These are phyloP conservation scores for Aspiorhynchus laticeps DNA, from an alignment of 2,113 vertebrate genomes.

Conservation along the genomic window DNA sequence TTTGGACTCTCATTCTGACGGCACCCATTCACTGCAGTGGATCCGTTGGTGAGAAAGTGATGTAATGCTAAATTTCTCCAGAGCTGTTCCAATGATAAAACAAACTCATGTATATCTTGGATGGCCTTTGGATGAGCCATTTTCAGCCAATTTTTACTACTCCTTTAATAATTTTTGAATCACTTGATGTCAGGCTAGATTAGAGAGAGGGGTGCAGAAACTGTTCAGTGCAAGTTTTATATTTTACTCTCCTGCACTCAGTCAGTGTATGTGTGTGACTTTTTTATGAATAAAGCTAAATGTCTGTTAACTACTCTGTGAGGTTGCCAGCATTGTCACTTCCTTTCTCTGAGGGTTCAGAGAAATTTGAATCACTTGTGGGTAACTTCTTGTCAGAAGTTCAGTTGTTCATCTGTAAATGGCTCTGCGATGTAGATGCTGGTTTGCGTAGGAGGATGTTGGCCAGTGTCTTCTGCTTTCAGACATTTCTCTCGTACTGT, in stretches of 20 bases:
- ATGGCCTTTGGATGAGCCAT: neutral
- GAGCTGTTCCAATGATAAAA: neutral
- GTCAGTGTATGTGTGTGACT: neutral
- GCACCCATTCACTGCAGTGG: neutral
- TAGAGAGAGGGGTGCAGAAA: neutral
- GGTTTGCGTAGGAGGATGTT: slow-evolving; percentile 1
- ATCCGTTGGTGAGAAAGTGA: neutral
- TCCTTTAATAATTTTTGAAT: neutral
- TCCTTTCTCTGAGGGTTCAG: slow-evolving; percentile 5
- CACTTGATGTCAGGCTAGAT: neutral
- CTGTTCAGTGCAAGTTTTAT: neutral
- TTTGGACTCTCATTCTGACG: neutral
- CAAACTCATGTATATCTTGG: neutral
- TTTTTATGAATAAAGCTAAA: slow-evolving; percentile 5
- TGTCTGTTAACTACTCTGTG: neutral
- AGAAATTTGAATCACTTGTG: slow-evolving; percentile 31
- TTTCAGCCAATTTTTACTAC: neutral
- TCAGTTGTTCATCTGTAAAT: neutral
- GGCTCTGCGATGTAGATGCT: neutral
- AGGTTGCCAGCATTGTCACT: slow-evolving; percentile 3
- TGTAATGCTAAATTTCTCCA: neutral
- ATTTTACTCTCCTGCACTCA: neutral
- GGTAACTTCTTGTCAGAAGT: slow-evolving; percentile 3
- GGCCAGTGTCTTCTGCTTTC: neutral
- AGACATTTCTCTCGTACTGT: neutral